Conservation (phyloP, 2,113 vertebrate species). For the Puffinus mauretanicus region DNA sequence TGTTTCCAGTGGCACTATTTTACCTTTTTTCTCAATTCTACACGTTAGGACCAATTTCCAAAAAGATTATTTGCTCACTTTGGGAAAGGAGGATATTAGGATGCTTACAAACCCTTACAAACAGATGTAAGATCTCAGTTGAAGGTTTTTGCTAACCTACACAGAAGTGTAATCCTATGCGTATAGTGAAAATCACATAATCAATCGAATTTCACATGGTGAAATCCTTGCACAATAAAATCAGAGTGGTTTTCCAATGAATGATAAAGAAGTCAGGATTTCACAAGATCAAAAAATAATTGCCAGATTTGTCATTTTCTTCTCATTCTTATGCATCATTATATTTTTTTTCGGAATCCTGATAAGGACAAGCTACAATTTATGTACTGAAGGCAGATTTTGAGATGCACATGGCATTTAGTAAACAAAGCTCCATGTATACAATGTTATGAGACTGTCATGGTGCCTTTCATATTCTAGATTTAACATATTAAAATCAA, state of each 20-base stretch:
- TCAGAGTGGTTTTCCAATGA: neutral
- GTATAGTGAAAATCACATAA: neutral
- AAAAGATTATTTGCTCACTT: neutral
- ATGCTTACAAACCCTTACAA: neutral
- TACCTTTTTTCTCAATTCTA: neutral
- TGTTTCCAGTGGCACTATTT: neutral
- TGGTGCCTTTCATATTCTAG: neutral
- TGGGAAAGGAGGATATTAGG: neutral
- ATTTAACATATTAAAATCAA: neutral
- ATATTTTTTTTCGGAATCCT: neutral
- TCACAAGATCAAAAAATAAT: neutral
- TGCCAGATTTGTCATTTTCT: neutral
- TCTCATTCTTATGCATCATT: neutral
- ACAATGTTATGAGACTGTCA: neutral
- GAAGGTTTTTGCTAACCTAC: neutral
- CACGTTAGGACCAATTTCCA: neutral
- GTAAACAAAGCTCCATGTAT: neutral
- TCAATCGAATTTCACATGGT: neutral
- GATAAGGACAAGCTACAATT: neutral
- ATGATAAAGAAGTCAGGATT: neutral
- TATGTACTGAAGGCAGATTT: neutral
- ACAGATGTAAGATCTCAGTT: neutral
- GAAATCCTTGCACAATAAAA: neutral
- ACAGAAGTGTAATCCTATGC: neutral
- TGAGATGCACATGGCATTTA: neutral